Evolutionary conservation across 1,140 invertebrate species (phyloP), one percentile per base, ranked within the genome.

Genomic region (Nasonia vitripennis): DNA sequence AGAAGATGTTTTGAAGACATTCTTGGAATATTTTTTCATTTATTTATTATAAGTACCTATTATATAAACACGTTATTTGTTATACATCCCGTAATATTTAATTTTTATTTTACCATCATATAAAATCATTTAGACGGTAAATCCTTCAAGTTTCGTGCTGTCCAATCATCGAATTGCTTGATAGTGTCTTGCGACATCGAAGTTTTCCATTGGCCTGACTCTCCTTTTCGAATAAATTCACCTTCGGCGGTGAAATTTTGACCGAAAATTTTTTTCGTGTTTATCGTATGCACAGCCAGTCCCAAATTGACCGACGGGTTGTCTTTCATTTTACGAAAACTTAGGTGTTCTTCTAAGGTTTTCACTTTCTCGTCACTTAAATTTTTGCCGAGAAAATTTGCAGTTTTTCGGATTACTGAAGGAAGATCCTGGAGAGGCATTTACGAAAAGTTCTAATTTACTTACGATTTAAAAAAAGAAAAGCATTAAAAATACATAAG

Each of bases 241-340:
- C 55, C 17, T 55, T 55, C 55, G 20, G 17, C 17, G 0, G 0
- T 62, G 17, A 62, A 20, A 6, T 62, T n/a, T 62, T 80, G 4
- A n/a, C 78, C 78, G 17, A 90, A 91, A 23, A 94, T 80, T 27
- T 94, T 93, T 74, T 89, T 91, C 71, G 92, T 93, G 74, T 91
- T 93, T 70, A 94, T 92, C 23, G 92, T 87, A 48, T 92, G 90
- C 0, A 93, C 89, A 0, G 91, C 89, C 0, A 89, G 88, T 87
- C 94, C 94, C 80, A 95, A 95, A 90, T 97, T 97, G 0, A 97
- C 96, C 84, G 95, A 94, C 20, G 95, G 94, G 90, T 97, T 97
- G 6, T 94, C 88, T 87, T 95, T 95, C 94, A 97, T 96, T 51
- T 91, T 96, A 55, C 96, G 94, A 89, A 96, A 95, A 91, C 95